Conservation (phyloP, 2,113 vertebrate species). For the Chiloscyllium plagiosum region DNA sequence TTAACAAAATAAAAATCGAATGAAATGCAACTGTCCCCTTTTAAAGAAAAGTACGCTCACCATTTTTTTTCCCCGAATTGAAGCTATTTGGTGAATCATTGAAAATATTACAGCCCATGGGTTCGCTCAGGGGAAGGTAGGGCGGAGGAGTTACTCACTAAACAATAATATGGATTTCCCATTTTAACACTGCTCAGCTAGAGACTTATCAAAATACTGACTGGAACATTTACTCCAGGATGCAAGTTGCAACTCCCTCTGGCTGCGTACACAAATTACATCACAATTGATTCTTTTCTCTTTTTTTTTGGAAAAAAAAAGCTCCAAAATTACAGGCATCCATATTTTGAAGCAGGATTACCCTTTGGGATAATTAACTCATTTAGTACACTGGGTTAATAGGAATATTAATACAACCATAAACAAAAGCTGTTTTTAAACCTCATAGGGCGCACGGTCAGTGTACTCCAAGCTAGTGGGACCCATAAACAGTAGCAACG, state of each 20-base stretch:
- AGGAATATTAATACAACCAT: background rate
- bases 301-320: background rate
- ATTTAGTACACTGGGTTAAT: background rate
- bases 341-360: background rate
- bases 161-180: background rate
- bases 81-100: background rate
- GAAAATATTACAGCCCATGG: background rate
- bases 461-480: background rate
- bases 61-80: background rate
- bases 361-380: too few relatives aligned
- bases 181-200: background rate
- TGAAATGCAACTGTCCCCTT: background rate
- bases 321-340: background rate
- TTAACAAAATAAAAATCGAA: background rate
- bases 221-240: background rate
- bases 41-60: background rate
- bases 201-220: slow-evolving; percentile 2
- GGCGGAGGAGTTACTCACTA: background rate
- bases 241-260: background rate
- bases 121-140: background rate
- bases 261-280: background rate
- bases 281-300: background rate
- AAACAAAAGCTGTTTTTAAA: too few relatives aligned
- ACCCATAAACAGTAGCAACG: background rate
- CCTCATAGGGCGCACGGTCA: background rate